A percentile compares a stretch with the other conserved stretches of the same genome.
phyloP scores from a whole-genome alignment of 2,113 vertebrate genomes.

The Caretta caretta region DNA sequence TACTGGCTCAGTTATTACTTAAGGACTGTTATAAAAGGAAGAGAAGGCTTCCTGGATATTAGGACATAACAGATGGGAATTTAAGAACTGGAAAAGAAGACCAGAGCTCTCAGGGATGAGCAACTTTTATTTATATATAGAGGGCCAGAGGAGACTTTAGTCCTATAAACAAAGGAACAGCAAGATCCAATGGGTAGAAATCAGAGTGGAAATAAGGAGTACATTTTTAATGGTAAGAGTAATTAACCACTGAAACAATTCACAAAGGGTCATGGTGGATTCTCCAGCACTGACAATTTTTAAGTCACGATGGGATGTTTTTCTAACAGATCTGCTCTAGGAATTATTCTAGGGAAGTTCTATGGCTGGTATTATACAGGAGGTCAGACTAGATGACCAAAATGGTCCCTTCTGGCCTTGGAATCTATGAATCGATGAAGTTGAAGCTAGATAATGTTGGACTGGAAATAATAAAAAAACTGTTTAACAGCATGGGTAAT shows the following conservation, averaged over 20 bases:
- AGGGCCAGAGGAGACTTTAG: not conserved
- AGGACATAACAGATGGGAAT: not conserved
- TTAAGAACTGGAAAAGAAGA: not conserved
- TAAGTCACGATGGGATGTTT: not conserved
- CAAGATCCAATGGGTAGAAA: not conserved
- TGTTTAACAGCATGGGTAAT: not conserved
- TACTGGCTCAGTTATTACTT: not conserved
- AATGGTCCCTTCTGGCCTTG: not conserved
- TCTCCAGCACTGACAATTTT: not conserved
- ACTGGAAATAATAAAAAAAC: not conserved
- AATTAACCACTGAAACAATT: not conserved
- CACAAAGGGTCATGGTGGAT: rapidly evolving
- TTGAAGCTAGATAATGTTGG: not conserved
- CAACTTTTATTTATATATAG: not conserved
- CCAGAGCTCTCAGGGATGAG: not conserved
- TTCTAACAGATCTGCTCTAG: not conserved
- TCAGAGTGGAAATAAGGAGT: not conserved
- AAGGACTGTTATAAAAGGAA: not conserved
- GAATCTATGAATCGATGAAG: not conserved
- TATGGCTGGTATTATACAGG: not conserved
- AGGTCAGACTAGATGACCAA: not conserved
- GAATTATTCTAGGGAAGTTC: not conserved
- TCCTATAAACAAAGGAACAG: not conserved
- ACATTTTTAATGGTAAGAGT: not conserved
- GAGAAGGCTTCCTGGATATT: not conserved